phyloP scores from a whole-genome alignment of 2,797 vertebrate species.

The Anas capensis region DNA sequence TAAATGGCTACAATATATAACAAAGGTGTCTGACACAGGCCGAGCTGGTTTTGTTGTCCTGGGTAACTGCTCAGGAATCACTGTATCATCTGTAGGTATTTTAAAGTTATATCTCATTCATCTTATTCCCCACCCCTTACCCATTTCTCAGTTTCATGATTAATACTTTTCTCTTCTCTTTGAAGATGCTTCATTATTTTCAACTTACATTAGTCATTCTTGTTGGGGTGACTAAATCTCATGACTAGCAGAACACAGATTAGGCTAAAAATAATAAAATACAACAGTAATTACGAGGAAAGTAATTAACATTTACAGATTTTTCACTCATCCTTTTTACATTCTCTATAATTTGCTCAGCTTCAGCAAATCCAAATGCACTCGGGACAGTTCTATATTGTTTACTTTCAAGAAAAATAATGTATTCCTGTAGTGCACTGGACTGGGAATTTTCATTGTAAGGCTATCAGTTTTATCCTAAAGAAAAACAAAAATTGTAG shows the following conservation, averaged over 20 bases:
- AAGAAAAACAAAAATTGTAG: not conserved
- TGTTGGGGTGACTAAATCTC: conserved; percentile 54
- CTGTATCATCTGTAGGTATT: not conserved
- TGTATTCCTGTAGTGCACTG: not conserved
- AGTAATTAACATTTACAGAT: conserved; percentile 42
- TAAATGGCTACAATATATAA: not conserved
- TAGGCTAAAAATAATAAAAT: conserved; percentile 70
- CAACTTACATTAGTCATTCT: conserved; percentile 52
- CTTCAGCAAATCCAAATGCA: conserved; percentile 11
- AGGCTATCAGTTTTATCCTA: not conserved
- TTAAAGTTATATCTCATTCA: not conserved
- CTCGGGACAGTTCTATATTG: not conserved
- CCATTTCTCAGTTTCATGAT: not conserved
- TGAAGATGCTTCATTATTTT: conserved; percentile 49
- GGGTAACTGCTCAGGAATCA: not conserved
- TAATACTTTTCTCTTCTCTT: not conserved
- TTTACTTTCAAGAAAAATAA: not conserved
- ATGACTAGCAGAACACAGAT: conserved; percentile 59
- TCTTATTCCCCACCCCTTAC: not conserved
- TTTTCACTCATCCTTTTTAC: not conserved
- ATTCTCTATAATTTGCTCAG: conserved; percentile 3
- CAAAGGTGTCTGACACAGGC: not conserved
- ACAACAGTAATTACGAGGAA: conserved; percentile 37
- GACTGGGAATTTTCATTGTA: not conserved
- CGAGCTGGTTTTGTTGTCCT: not conserved